Conservation (phyloP, 2,888 invertebrate genomes). For the Osmoderma eremita region DNA sequence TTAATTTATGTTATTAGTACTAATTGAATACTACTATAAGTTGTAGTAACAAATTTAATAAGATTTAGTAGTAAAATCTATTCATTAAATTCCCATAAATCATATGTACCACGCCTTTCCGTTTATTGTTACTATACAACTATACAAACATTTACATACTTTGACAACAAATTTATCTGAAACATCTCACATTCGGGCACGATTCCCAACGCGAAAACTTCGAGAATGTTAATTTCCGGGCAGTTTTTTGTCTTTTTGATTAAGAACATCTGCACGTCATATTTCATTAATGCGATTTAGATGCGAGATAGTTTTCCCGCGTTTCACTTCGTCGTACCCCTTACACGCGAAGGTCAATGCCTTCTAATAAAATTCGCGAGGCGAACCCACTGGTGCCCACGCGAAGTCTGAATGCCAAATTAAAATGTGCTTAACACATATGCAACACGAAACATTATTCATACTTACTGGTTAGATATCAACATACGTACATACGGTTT, state of each 20-base stretch:
- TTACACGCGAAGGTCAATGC: conserved; percentile 36
- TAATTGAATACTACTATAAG: background rate
- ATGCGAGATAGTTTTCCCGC: conserved; percentile 25
- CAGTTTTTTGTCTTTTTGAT: conserved; percentile 17
- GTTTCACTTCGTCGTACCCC: conserved; percentile 28
- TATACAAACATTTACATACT: background rate
- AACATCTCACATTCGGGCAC: no score
- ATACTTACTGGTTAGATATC: conserved; percentile 8
- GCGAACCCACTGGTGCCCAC: conserved; percentile 31
- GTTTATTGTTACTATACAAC: background rate
- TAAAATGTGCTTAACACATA: conserved; percentile 35
- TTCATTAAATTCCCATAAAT: no score
- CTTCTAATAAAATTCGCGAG: conserved; percentile 35
- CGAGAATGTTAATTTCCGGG: conserved; percentile 1
- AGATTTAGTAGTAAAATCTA: no score
- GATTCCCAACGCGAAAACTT: conserved; percentile 11
- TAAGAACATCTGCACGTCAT: conserved; percentile 29
- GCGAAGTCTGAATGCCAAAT: conserved; percentile 37
- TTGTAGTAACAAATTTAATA: no score
- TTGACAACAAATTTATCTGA: background rate
- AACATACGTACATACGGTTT: no score
- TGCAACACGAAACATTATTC: conserved; percentile 32
- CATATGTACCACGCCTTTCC: no score
- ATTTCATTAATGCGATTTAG: conserved; percentile 23
- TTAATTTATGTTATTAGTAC: background rate